Conservation (phyloP, 2,888 invertebrate genomes). For the Callyntrura guangdongensis region DNA sequence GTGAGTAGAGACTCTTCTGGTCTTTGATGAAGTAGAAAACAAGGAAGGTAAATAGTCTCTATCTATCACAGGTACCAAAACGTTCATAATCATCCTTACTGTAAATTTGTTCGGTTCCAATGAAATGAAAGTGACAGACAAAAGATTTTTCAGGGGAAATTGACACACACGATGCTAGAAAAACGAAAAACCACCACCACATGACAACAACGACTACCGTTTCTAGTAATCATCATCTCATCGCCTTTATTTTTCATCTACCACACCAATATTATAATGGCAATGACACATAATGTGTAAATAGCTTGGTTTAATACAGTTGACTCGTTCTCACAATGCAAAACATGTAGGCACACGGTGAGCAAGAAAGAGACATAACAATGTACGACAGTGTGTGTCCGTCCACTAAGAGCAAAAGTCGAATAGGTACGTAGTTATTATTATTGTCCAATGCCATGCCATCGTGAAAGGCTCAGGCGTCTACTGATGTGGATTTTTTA, state of each 20-base stretch:
- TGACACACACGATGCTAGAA: slow-evolving; percentile 61
- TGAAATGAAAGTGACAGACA: slow-evolving; percentile 15
- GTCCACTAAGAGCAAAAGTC: slow-evolving; percentile 41
- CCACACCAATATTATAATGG: background rate
- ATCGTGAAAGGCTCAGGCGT: background rate
- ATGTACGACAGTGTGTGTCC: background rate
- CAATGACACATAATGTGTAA: background rate
- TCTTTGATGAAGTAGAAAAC: background rate
- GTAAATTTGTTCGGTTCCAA: background rate
- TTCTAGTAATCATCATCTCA: slow-evolving; percentile 9
- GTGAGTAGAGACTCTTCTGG: too few relatives aligned
- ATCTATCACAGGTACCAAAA: background rate
- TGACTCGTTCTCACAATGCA: background rate
- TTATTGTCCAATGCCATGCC: slow-evolving; percentile 31
- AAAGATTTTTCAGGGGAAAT: slow-evolving; percentile 24
- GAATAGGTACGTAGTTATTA: slow-evolving; percentile 2
- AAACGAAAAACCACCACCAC: slow-evolving; percentile 33
- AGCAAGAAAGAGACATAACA: slow-evolving; percentile 11
- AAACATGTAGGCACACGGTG: background rate
- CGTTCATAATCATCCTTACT: slow-evolving; percentile 6
- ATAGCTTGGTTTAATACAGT: slow-evolving; percentile 11
- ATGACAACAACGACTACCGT: background rate
- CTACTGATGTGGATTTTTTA: slow-evolving; percentile 21
- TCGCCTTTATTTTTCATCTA: background rate
- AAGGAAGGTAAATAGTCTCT: slow-evolving; percentile 7